Evolutionary conservation across 35 echinoderm and acorn worm genomes (phyloP).

Genomic region (Lytechinus variegatus): DNA sequence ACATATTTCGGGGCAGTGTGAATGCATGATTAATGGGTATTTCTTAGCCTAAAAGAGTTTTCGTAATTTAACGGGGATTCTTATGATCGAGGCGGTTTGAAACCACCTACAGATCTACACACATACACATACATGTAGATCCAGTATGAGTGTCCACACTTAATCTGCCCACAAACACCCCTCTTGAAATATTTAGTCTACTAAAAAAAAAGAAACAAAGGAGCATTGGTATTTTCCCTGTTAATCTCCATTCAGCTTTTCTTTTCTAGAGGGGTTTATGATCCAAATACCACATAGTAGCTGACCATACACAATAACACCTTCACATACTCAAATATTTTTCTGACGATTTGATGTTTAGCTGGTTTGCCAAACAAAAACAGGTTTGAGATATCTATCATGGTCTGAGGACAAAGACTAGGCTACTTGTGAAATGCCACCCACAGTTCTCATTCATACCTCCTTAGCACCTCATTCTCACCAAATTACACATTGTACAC

Average conservation of each 20-base stretch:
- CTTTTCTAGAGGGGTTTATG: background rate
- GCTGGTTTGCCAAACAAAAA: background rate
- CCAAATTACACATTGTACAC: slow-evolving; percentile 5
- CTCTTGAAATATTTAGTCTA: background rate
- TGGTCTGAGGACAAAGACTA: background rate
- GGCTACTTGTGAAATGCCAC: background rate
- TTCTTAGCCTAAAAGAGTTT: too few relatives aligned
- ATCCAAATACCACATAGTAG: background rate
- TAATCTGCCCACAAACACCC: background rate
- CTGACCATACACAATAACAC: background rate
- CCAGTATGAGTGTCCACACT: background rate
- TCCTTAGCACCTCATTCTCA: background rate
- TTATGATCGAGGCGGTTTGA: too few relatives aligned
- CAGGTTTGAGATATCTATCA: background rate
- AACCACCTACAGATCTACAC: background rate
- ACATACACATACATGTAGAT: too few relatives aligned
- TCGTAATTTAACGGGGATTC: too few relatives aligned
- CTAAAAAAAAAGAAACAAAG: background rate
- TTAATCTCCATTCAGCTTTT: background rate
- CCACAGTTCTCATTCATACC: background rate
- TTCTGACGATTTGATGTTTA: background rate
- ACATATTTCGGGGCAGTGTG: too few relatives aligned
- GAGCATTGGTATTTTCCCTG: background rate
- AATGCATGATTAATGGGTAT: too few relatives aligned
- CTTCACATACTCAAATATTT: background rate